Conservation (phyloP, 2,113 vertebrate genomes). For the Alouatta palliata region DNA sequence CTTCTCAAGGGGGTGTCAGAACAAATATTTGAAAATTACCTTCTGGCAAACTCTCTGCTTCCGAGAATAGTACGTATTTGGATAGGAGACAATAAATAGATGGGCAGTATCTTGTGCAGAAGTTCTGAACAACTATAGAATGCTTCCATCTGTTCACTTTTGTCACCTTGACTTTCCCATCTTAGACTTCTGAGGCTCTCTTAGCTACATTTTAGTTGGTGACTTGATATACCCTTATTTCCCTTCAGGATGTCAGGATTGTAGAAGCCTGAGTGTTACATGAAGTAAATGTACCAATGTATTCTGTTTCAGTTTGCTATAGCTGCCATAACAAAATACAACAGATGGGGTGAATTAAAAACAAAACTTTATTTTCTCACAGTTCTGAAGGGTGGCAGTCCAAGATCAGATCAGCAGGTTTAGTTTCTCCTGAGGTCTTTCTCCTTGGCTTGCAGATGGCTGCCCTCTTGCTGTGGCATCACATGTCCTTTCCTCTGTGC, state of each 20-base stretch:
- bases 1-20: neutral
- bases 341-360: neutral
- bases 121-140: conserved; percentile 1
- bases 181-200: neutral
- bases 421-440: neutral
- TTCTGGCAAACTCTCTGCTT: neutral
- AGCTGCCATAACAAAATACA: neutral
- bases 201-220: neutral
- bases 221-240: neutral
- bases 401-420: neutral
- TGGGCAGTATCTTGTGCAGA: neutral
- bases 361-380: neutral
- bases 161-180: conserved; percentile 1
- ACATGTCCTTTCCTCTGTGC: neutral
- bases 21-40: conserved; percentile 19
- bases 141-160: conserved; percentile 31
- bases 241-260: neutral
- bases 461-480: neutral
- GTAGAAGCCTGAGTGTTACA: neutral
- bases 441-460: neutral
- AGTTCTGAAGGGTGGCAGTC: neutral
- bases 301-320: neutral
- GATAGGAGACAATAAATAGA: conserved; percentile 6
- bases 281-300: neutral
- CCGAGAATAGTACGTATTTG: neutral